Percentiles rank a stretch among this genome's conserved stretches.
Conservation (phyloP, 2,113 vertebrate species). For the Gasterosteus nipponicus region DNA sequence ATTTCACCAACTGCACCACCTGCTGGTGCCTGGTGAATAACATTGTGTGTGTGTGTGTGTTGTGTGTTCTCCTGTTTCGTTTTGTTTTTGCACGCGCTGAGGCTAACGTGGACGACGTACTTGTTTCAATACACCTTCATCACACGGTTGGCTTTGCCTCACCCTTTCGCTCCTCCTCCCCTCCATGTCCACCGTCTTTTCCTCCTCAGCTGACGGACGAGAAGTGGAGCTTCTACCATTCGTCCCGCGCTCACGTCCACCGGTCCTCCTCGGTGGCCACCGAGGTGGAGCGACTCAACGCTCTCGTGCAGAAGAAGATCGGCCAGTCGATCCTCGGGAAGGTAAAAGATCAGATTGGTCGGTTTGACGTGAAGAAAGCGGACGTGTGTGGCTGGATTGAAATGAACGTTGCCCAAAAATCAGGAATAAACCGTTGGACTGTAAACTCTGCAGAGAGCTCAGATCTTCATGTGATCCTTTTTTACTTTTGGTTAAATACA, state of each 20-base stretch:
- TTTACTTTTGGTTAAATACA: too few species aligned
- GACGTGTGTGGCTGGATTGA: neutral
- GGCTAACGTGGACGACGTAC: slow-evolving; percentile 15
- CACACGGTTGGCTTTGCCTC: neutral
- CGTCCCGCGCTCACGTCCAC: slow-evolving; percentile 89
- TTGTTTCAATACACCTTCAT: slow-evolving; percentile 9
- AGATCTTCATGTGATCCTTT: too few species aligned
- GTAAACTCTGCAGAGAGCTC: too few species aligned
- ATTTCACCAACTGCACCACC: slow-evolving; percentile 6
- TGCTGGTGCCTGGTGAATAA: neutral
- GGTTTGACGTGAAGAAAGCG: too few species aligned
- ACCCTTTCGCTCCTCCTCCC: neutral
- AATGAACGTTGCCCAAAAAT: neutral
- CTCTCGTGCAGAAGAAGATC: slow-evolving; percentile 89
- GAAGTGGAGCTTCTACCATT: slow-evolving; percentile 92
- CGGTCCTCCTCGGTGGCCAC: slow-evolving; percentile 90
- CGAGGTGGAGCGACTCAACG: slow-evolving; percentile 91
- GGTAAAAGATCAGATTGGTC: slow-evolving; percentile 73
- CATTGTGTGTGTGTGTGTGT: neutral
- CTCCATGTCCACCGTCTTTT: neutral
- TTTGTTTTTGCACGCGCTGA: slow-evolving; percentile 21
- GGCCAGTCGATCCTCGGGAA: slow-evolving; percentile 95
- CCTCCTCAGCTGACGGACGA: slow-evolving; percentile 87
- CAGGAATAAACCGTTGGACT: neutral
- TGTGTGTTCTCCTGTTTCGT: neutral